Evolutionary conservation across 2,888 invertebrate species (phyloP).

Genomic region (Cynaeus angustus): DNA sequence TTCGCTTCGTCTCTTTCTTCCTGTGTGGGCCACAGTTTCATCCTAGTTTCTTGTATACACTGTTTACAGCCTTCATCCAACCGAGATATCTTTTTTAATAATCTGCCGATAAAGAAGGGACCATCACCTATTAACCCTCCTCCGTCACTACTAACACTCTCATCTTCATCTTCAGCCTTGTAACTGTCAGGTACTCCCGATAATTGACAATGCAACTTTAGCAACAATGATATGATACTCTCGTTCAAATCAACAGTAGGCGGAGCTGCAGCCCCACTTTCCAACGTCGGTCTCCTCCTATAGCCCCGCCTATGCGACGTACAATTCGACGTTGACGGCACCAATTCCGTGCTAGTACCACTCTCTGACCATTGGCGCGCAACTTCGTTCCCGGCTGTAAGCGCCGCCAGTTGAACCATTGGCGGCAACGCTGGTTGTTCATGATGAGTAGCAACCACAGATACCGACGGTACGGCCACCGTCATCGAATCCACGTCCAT

Average conservation of each 20-base stretch:
- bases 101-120: slow-evolving; percentile 87
- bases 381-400: slow-evolving; percentile 68
- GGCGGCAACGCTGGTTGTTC: slow-evolving; percentile 58
- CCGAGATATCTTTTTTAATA: slow-evolving; percentile 84
- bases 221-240: slow-evolving; percentile 90
- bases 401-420: slow-evolving; percentile 62
- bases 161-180: slow-evolving; percentile 70
- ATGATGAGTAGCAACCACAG: slow-evolving; percentile 25
- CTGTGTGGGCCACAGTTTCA: slow-evolving; percentile 86
- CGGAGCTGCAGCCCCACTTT: slow-evolving; percentile 63
- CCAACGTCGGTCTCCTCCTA: slow-evolving; percentile 63
- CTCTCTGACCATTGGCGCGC: slow-evolving; percentile 56
- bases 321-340: slow-evolving; percentile 70
- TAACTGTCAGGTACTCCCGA: slow-evolving; percentile 88
- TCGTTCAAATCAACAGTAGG: slow-evolving; percentile 78
- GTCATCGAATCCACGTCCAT: slow-evolving; percentile 59
- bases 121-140: slow-evolving; percentile 84
- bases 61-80: slow-evolving; percentile 82
- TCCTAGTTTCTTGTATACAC: slow-evolving; percentile 81
- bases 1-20: slow-evolving; percentile 86
- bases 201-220: slow-evolving; percentile 94
- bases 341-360: slow-evolving; percentile 68
- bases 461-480: slow-evolving; percentile 58
- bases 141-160: slow-evolving; percentile 33
- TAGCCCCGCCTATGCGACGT: slow-evolving; percentile 35